Evolutionary conservation across 2,888 invertebrate genomes (phyloP).

Genomic region (Anticlea derivata): DNA sequence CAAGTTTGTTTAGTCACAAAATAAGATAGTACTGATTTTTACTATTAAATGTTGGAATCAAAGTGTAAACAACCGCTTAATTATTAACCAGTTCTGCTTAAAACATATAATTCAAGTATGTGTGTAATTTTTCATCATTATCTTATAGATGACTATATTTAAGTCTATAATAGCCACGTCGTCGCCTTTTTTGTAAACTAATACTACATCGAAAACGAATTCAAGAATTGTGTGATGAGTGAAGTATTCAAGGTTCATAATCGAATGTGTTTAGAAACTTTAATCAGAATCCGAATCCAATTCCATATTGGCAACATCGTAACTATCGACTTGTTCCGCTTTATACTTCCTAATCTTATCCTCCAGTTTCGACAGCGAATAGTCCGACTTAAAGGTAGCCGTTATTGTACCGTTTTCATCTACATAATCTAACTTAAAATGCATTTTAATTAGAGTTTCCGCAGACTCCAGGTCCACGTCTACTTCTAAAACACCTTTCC

Average conservation of each 20-base stretch:
- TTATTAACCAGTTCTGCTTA: neutral
- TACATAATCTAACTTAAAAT: constrained; percentile 58
- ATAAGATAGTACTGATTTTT: neutral
- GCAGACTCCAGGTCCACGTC: constrained; percentile 67
- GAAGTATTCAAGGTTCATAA: neutral
- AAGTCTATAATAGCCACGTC: no score
- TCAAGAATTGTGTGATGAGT: no score
- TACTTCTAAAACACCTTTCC: constrained; percentile 39
- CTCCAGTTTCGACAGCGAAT: constrained; percentile 44
- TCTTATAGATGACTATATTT: no score
- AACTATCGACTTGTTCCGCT: constrained; percentile 59
- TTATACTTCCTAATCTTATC: constrained; percentile 55
- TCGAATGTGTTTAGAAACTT: constrained; percentile 5
- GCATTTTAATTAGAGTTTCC: constrained; percentile 54
- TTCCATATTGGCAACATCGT: constrained; percentile 72
- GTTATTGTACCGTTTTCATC: constrained; percentile 35
- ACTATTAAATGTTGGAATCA: neutral
- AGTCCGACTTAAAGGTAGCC: constrained; percentile 46
- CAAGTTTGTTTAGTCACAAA: neutral
- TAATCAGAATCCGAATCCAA: constrained; percentile 55
- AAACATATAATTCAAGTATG: neutral
- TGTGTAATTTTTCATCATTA: no score
- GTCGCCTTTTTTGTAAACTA: no score
- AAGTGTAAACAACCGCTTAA: neutral
- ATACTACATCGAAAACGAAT: no score